A percentile compares a stretch with the other conserved stretches of the same genome.
Conservation (phyloP, 2,113 vertebrate genomes). For the Piprites chloris region DNA sequence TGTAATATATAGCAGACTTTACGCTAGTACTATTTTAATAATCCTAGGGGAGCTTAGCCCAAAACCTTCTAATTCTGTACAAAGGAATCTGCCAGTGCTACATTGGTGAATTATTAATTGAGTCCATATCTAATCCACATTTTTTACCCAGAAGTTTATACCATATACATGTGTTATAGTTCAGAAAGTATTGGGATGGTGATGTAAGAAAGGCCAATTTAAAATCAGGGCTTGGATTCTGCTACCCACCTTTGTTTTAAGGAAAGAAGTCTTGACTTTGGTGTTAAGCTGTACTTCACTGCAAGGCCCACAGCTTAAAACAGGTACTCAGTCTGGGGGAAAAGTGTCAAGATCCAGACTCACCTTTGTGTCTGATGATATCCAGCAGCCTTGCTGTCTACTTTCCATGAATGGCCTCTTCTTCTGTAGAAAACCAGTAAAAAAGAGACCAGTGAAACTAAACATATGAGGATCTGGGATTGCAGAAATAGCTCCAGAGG, state of each 20-base stretch:
- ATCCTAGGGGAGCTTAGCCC: background rate
- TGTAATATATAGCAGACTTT: background rate
- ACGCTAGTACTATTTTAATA: background rate
- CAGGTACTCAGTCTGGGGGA: too few species aligned
- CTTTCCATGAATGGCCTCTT: background rate
- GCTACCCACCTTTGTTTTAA: background rate
- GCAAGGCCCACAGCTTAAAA: background rate
- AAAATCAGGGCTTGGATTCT: background rate
- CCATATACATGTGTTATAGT: background rate
- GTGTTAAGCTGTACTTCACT: background rate
- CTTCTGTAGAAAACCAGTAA: background rate
- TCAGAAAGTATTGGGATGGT: background rate
- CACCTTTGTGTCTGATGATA: background rate
- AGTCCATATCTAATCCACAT: background rate
- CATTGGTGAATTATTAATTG: background rate
- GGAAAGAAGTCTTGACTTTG: background rate
- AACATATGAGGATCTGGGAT: background rate
- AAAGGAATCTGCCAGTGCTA: background rate
- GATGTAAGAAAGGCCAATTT: background rate
- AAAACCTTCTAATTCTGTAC: background rate
- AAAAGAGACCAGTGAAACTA: background rate
- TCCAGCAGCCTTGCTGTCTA: background rate
- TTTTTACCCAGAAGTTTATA: background rate
- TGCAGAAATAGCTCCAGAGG: background rate
- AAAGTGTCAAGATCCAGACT: background rate